phyloP scores from a whole-genome alignment of 2,797 vertebrate genomes.

The Geotrypetes seraphini region DNA sequence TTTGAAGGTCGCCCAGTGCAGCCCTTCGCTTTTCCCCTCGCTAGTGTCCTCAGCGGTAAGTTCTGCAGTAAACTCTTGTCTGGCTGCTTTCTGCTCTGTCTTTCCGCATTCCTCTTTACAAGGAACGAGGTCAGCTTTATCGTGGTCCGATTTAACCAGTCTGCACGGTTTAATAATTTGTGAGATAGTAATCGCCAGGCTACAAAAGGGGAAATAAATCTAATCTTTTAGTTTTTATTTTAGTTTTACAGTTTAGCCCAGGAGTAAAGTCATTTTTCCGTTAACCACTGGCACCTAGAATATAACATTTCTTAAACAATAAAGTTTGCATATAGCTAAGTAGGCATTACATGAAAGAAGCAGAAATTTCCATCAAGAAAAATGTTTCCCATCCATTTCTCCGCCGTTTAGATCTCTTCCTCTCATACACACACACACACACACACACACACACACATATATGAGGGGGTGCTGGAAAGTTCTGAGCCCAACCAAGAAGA shows the following conservation, averaged over 20 bases:
- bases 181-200: constrained; percentile 23
- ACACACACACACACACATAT: no score
- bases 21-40: not conserved
- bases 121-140: constrained; percentile 19
- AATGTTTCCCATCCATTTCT: no score
- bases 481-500: no score
- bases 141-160: constrained; percentile 34
- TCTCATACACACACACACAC: no score
- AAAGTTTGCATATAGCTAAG: not conserved
- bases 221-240: constrained; percentile 19
- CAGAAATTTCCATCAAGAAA: no score
- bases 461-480: no score
- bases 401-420: no score
- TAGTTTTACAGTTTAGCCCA: no score
- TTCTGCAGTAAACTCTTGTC: not conserved
- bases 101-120: constrained; percentile 29
- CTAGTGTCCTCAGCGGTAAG: not conserved
- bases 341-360: not conserved
- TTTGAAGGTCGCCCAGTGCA: not conserved
- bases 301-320: not conserved
- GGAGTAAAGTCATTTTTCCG: no score
- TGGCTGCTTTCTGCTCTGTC: not conserved
- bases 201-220: constrained; percentile 20
- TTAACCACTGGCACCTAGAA: no score
- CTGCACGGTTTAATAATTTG: constrained; percentile 37